A percentile compares a stretch with the other conserved stretches of the same genome.
Evolutionary conservation across 2,888 invertebrate genomes (phyloP).

Genomic region (Dynastes tityus): DNA sequence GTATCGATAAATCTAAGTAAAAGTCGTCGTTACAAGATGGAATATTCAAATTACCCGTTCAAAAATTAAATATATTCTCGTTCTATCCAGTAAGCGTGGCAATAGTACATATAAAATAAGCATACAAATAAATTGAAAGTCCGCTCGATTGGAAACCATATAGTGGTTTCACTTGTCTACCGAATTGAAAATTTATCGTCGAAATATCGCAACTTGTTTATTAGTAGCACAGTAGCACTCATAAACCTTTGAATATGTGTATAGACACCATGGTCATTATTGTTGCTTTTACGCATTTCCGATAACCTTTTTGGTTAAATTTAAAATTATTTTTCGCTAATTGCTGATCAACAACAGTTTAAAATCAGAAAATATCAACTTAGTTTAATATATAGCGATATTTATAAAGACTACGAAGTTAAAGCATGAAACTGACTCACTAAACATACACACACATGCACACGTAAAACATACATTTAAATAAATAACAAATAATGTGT

Average conservation of each 20-base stretch:
- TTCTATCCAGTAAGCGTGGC: neutral
- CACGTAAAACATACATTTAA: no score
- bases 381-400: neutral
- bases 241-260: neutral
- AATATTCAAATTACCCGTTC: slow-evolving; percentile 28
- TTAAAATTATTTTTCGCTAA: slow-evolving; percentile 20
- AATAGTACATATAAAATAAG: neutral
- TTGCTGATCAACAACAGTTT: neutral
- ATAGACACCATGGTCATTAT: slow-evolving; percentile 4
- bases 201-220: slow-evolving; percentile 7
- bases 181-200: slow-evolving; percentile 16
- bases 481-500: no score
- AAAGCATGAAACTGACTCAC: no score
- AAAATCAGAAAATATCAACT: neutral
- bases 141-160: neutral
- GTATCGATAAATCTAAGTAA: slow-evolving; percentile 27
- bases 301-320: slow-evolving; percentile 17
- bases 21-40: slow-evolving; percentile 32
- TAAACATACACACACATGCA: no score
- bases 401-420: no score
- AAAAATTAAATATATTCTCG: slow-evolving; percentile 25
- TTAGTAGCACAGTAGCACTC: neutral
- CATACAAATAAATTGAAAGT: slow-evolving; percentile 7
- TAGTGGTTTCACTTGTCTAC: neutral
- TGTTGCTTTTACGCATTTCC: slow-evolving; percentile 20